A percentile compares a stretch with the other conserved stretches of the same genome.
These are phyloP conservation scores for Theropithecus gelada DNA, from an alignment of 2,113 vertebrate genomes.

Conservation along the genomic window DNA sequence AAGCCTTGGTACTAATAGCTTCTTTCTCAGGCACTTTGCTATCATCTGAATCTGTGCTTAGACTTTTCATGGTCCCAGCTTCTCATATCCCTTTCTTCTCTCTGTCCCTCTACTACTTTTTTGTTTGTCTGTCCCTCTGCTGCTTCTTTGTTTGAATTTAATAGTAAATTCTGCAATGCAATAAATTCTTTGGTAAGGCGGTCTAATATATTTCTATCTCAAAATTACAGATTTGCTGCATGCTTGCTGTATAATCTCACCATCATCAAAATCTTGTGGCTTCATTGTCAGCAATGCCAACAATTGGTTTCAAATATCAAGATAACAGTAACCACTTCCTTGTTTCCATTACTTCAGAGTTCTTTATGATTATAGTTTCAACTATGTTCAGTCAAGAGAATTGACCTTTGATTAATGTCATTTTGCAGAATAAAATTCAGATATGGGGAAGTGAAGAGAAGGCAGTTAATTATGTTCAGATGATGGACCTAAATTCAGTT, in stretches of 20 bases:
- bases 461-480: not conserved
- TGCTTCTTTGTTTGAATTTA: constrained; percentile 51
- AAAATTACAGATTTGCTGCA: constrained; percentile 6
- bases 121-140: constrained; percentile 17
- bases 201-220: not conserved
- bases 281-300: not conserved
- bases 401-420: not conserved
- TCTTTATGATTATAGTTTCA: constrained; percentile 1
- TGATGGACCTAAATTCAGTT: not conserved
- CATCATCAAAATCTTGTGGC: constrained; percentile 4
- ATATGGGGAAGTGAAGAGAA: constrained; percentile 36
- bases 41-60: not conserved
- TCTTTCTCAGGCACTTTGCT: not conserved
- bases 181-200: constrained; percentile 20
- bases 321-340: not conserved
- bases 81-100: not conserved
- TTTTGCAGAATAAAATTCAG: constrained; percentile 51
- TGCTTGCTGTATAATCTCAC: constrained; percentile 30
- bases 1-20: not conserved
- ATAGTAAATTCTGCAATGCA: constrained; percentile 28
- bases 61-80: not conserved
- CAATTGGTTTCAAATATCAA: constrained; percentile 32
- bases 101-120: not conserved
- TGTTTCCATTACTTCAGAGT: constrained; percentile 29
- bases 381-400: not conserved